Evolutionary conservation across 2,888 invertebrate species (phyloP).

Genomic region (Hydroisotoma schaefferi): DNA sequence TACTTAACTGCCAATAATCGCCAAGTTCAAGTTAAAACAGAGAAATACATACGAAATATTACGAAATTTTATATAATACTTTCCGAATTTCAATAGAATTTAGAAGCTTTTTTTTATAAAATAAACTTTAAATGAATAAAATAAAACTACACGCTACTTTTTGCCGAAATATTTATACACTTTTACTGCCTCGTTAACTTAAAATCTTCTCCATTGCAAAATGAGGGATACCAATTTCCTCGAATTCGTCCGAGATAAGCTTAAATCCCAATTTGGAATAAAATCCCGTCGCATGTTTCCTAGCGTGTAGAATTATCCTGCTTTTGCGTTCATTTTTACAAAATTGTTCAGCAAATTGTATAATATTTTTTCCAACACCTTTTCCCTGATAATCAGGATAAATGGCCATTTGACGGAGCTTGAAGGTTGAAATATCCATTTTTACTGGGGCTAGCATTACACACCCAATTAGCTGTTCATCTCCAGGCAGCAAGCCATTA

Average conservation of each 20-base stretch:
- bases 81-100: no score
- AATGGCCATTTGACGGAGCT: slow-evolving; percentile 35
- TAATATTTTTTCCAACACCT: slow-evolving; percentile 18
- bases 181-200: not conserved
- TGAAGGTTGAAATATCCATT: slow-evolving; percentile 14
- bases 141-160: no score
- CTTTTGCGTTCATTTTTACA: slow-evolving; percentile 18
- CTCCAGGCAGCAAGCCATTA: no score
- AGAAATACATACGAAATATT: no score
- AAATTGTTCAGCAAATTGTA: slow-evolving; percentile 14
- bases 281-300: slow-evolving; percentile 24
- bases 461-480: slow-evolving; percentile 25
- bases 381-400: slow-evolving; percentile 24
- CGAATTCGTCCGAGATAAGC: slow-evolving; percentile 20
- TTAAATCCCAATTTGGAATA: slow-evolving; percentile 20
- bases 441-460: slow-evolving; percentile 19
- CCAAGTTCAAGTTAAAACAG: no score
- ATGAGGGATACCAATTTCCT: slow-evolving; percentile 25
- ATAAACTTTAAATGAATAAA: no score
- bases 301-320: slow-evolving; percentile 20
- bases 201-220: slow-evolving; percentile 25
- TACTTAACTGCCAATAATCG: no score
- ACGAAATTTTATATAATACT: no score
- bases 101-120: no score
- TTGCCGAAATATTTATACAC: no score